Base-by-base conservation (phyloP, 2,113 vertebrate genomes). In the Pseudorasbora parva region DNA sequence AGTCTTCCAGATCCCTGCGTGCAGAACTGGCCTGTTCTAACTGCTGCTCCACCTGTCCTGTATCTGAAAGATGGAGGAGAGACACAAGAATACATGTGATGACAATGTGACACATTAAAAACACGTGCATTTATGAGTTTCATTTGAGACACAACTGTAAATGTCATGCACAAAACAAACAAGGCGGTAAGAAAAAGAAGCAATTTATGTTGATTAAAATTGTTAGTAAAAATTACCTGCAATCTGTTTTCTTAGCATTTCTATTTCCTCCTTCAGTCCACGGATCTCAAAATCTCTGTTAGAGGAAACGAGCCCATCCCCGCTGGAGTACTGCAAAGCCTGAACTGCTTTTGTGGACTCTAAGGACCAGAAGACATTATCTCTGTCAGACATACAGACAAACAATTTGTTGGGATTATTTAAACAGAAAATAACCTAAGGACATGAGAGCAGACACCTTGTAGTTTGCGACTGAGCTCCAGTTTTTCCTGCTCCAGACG, bases 401-500 rank as follows among this genome's bases (percentile, higher is more conserved):
- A 62, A 47, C 59, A 19, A 33, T 14, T 45, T 19, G 30, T 8
- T 7, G 11, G 21, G 54, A 54, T 37, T 33, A 11, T 6, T 77
- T 59, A 10, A 41, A 6, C 75, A 37, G 19, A 59, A 60, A 45
- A n/a, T 72, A 60, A 43, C 4, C 1, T 21, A 2, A 78, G 25
- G 60, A 54, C 4, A 15, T 2, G 8, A 8, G 8, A 5, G 7
- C 3, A 72, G 81, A 83, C 90, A 99, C 98, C 98, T 94, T 98
- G 97, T 80, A 99, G 93, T 87, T 99, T 99, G 89, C 97, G 96
- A 91, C 95, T 96, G 68, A 99, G 96, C 91, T 99, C 97, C 86
- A 97, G 88, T 83, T 98, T 99, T 87, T 99, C 98, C 88, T 99
- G 98, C 87, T 99, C 98, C 75, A 99, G 93, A 14, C 97, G 96